Conservation (phyloP, 2,113 vertebrate genomes). For the Zosterops japonicus region DNA sequence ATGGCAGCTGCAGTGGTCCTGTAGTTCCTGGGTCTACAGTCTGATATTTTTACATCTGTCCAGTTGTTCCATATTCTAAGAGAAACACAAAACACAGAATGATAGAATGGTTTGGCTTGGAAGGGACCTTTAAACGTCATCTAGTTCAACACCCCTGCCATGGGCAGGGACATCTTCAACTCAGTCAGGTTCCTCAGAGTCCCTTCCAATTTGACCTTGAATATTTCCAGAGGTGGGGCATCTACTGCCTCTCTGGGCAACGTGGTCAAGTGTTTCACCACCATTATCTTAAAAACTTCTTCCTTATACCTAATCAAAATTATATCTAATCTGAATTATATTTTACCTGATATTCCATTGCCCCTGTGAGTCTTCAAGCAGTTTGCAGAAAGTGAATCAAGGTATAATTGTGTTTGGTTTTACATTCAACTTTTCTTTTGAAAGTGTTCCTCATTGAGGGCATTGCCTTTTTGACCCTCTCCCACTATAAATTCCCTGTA, state of each 20-base stretch:
- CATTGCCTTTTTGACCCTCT: not conserved
- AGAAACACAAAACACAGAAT: not conserved
- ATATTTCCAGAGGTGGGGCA: not conserved
- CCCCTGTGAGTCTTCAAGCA: not conserved
- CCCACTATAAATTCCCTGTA: not conserved
- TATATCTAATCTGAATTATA: not conserved
- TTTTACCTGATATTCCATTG: not conserved
- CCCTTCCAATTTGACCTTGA: not conserved
- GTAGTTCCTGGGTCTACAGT: not conserved
- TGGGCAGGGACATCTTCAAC: not conserved
- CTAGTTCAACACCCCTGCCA: not conserved
- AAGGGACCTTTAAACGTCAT: not conserved
- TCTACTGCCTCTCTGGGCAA: not conserved
- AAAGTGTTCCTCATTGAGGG: not conserved
- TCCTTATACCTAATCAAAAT: not conserved
- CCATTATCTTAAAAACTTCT: not conserved
- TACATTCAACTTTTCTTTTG: not conserved
- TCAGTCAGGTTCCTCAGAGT: not conserved
- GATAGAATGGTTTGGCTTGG: not conserved
- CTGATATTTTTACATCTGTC: not conserved
- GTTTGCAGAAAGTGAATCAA: not conserved
- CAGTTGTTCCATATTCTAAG: not conserved
- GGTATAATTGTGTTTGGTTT: not conserved
- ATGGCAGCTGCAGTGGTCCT: not conserved
- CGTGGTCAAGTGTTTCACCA: not conserved